These are phyloP conservation scores for Condylura cristata DNA, from an alignment of 2,113 vertebrate species.

Conservation along the genomic window DNA sequence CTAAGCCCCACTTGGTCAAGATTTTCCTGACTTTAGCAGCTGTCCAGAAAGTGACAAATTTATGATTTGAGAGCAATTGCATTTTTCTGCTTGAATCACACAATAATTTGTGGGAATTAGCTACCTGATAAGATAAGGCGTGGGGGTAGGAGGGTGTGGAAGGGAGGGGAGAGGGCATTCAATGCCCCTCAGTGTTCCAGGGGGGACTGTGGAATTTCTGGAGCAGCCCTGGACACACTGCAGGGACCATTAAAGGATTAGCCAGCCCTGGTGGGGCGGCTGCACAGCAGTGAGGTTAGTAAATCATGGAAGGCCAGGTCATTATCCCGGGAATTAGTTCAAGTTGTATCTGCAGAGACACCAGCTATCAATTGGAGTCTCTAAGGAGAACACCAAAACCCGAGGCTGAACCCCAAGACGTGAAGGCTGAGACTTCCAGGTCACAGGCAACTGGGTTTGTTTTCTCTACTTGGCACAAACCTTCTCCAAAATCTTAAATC, in stretches of 20 bases:
- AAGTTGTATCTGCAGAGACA: constrained; percentile 81
- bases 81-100: constrained; percentile 78
- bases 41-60: constrained; percentile 87
- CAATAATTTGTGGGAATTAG: constrained; percentile 89
- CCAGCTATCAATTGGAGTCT: constrained; percentile 80
- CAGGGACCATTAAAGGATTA: constrained; percentile 91
- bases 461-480: constrained; percentile 77
- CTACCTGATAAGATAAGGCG: constrained; percentile 88
- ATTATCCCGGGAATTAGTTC: constrained; percentile 84
- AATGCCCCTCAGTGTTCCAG: constrained; percentile 80
- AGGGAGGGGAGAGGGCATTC: constrained; percentile 70
- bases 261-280: constrained; percentile 76
- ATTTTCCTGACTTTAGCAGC: constrained; percentile 84
- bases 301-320: constrained; percentile 84
- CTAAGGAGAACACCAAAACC: constrained; percentile 71
- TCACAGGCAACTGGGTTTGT: constrained; percentile 73
- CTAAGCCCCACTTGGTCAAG: constrained; percentile 85
- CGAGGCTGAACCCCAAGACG: constrained; percentile 76
- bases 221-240: constrained; percentile 81
- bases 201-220: constrained; percentile 80
- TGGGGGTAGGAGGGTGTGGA: constrained; percentile 13
- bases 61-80: constrained; percentile 86
- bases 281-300: constrained; percentile 79
- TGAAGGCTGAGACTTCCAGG: constrained; percentile 80
- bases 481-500: constrained; percentile 63